Evolutionary conservation across 2,113 vertebrate genomes (phyloP), one percentile per base, ranked within the genome.

Genomic region (Gorilla gorilla): DNA sequence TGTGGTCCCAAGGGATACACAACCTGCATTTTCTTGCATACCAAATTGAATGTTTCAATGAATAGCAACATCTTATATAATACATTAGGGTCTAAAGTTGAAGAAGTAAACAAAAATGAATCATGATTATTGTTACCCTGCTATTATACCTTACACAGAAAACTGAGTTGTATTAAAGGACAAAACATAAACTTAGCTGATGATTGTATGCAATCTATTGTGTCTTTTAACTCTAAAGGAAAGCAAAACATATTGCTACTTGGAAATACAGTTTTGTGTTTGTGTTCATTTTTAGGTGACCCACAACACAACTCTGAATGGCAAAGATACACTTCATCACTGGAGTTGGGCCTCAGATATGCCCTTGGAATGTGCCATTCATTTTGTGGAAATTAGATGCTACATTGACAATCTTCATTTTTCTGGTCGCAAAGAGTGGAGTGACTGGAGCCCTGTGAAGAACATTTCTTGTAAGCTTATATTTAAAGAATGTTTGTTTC

Each of bases 321-420:
- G 97, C 2, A 87, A 89, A 82, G 97, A 98, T 0, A 1, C 45
- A 16, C 52, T 98, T 66, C 98, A 97, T 84, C 98, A 97, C 57
- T 99, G 99, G 99, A 98, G 89, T 14, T 99, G 99, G 99, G 98
- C 94, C 52, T 99, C 99, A 25, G 98, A 99, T 90, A 86, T 99
- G 81, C 98, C 99, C 64, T 97, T 99, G 97, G 98, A 99, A 25
- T 99, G 99, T 57, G 97, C 98, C 16, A 94, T 96, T 0, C 98
- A 99, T 45, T 98, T 97, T 22, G 98, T 98, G 90, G 97, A 94
- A 48, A 98, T 99, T 89, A 97, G 98, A 38, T 97, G 83, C 93
- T 98, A 98, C 1, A 27, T 99, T 43, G 98, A 99, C 8, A 85
- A 72, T 48, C 93, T 88, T n/a, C 52, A 81, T 3, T 99, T 98